A percentile compares a stretch with the other conserved stretches of the same genome.
Evolutionary conservation across 2,113 vertebrate genomes (phyloP).

Genomic region (Mesitornis unicolor): DNA sequence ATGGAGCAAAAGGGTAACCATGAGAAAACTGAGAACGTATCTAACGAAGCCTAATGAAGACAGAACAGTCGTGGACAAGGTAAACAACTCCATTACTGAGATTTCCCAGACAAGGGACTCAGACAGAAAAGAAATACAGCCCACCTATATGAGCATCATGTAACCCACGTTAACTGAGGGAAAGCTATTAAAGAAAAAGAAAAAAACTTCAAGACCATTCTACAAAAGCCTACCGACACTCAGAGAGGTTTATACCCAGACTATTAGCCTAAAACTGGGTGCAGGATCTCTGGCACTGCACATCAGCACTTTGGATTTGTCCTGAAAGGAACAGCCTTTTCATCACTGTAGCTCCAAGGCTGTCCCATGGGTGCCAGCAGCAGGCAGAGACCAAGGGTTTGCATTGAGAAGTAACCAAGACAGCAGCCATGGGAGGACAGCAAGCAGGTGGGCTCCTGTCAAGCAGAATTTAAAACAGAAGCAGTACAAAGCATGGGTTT

Average conservation of each 20-base stretch:
- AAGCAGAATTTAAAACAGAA: not conserved
- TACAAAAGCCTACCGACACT: not conserved
- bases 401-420: not conserved
- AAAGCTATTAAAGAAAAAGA: not conserved
- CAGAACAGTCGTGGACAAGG: not conserved
- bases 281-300: not conserved
- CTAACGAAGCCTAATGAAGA: not conserved
- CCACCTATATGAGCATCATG: rapidly evolving
- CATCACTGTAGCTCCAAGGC: not conserved
- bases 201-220: not conserved
- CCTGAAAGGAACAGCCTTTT: not conserved
- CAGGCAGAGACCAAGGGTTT: not conserved
- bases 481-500: not conserved
- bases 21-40: not conserved
- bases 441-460: not conserved
- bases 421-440: not conserved
- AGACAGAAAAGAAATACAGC: not conserved
- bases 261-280: not conserved
- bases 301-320: not conserved
- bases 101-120: not conserved
- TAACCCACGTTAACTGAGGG: not conserved
- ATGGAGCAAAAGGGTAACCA: not conserved
- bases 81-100: not conserved
- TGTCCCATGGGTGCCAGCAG: not conserved
- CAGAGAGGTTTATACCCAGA: not conserved